phyloP scores from a whole-genome alignment of 1,140 invertebrate genomes.

The Episyrphus balteatus region DNA sequence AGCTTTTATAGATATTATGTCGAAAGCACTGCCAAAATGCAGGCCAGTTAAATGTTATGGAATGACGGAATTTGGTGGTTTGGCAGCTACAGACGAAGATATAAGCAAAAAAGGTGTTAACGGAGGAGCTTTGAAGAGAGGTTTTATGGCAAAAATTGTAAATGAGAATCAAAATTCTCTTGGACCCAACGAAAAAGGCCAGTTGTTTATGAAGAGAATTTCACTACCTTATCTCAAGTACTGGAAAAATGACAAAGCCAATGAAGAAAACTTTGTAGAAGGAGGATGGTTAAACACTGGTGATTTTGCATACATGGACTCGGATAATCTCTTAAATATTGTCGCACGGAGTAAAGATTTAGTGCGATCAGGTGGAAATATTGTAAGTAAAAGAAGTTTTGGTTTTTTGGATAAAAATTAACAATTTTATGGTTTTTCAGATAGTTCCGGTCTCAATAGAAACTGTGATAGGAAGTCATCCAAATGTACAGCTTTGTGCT shows the following conservation, averaged over 20 bases:
- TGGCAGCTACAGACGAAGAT: background rate
- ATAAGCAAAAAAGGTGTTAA: background rate
- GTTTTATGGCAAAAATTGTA: constrained; percentile 1
- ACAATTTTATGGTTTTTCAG: no score
- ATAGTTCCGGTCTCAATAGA: no score
- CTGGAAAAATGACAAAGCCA: background rate
- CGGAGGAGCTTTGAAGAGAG: background rate
- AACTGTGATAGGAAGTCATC: no score
- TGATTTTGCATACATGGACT: constrained; percentile 4
- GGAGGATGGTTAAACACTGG: constrained; percentile 3
- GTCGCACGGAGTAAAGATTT: background rate
- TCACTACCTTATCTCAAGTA: background rate
- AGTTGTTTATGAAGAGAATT: background rate
- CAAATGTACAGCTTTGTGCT: no score
- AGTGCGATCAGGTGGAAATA: no score
- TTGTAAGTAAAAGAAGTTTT: no score
- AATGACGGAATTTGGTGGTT: constrained; percentile 1
- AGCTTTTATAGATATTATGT: background rate
- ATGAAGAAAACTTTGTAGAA: background rate
- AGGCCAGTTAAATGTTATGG: constrained; percentile 1
- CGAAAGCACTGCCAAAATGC: background rate
- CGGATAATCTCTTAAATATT: background rate
- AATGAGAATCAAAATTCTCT: constrained; percentile 1
- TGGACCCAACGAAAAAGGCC: constrained; percentile 1
- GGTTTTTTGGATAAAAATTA: no score